phyloP scores from a whole-genome alignment of 1,140 invertebrate genomes.

The Trachymyrmex septentrionalis region DNA sequence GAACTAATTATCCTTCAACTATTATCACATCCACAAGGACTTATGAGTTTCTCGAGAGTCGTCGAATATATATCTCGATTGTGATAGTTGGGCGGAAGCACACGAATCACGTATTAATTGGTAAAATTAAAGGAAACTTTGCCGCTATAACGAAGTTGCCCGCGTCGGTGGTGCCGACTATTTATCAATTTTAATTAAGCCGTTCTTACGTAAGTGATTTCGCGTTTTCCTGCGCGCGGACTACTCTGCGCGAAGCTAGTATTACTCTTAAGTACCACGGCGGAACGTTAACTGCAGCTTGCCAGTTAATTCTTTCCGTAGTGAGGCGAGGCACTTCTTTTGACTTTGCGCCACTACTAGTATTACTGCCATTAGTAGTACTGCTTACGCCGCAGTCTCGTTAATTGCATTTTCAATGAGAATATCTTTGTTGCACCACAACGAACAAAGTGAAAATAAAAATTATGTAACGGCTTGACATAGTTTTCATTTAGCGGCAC shows the following conservation, averaged over 20 bases:
- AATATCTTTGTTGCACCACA: background rate
- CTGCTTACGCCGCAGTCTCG: slow-evolving; percentile 36
- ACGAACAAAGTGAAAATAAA: slow-evolving; percentile 45
- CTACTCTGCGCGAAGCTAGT: background rate
- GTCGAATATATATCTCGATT: background rate
- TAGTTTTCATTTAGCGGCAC: slow-evolving; percentile 18
- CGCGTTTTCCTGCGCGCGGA: slow-evolving; percentile 31
- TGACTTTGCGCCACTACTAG: background rate
- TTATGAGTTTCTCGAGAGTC: background rate
- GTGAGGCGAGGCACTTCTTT: slow-evolving; percentile 38
- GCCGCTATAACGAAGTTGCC: slow-evolving; percentile 55
- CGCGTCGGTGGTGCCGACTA: background rate
- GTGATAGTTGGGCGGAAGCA: background rate
- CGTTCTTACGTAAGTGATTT: slow-evolving; percentile 64
- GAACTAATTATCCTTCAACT: background rate
- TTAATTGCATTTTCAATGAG: slow-evolving; percentile 42
- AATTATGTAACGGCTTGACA: slow-evolving; percentile 39
- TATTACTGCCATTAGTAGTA: background rate
- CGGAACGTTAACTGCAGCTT: slow-evolving; percentile 40
- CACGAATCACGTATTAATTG: slow-evolving; percentile 57
- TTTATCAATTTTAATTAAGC: slow-evolving; percentile 76
- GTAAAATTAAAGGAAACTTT: slow-evolving; percentile 58
- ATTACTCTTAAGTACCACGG: slow-evolving; percentile 36
- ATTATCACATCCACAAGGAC: background rate
- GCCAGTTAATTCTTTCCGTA: slow-evolving; percentile 45